Evolutionary conservation across 2,888 invertebrate genomes (phyloP), one percentile per base, ranked within the genome.

Genomic region (Cephus nigrinus): DNA sequence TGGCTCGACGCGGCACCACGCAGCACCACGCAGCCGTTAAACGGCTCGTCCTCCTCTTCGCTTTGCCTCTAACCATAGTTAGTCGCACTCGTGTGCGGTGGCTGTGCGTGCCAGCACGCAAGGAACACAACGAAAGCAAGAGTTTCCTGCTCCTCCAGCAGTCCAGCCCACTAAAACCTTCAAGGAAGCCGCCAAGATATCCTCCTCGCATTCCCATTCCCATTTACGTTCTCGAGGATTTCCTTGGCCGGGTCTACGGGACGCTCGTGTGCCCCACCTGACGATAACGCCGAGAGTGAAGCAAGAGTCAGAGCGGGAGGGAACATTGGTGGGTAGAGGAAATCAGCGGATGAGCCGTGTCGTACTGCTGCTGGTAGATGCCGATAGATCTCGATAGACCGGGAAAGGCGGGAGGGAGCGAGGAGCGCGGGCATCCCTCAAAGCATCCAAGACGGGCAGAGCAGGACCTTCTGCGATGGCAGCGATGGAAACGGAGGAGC

Each of bases 121-220:
- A 40, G 5, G 40, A 15, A 40, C 40, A 15, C 40, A 15, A 2
- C 15, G 40, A 12, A 36, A 12, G 15, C 36, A 15, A 36, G 4
- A 15, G 12, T 3, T 35, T 12, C 35, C 3, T 4, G 15, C 40
- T 40, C 40, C 40, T 5, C 68, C 74, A 31, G 31, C 31, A 31
- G 31, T 31, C 31, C 31, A 75, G 73, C 40, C 75, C 36, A 35
- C 75, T 75, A 31, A 36, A 31, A 11, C 32, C 36, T 77, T 40
- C 78, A 81, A 81, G 77, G 81, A 84, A 84, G 81, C 83, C 86
- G 85, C 85, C 79, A 85, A 85, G 81, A 82, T 82, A 40, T 40
- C 40, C 40, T 15, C 15, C 15, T 40, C 15, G 40, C 0, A 40
- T 40, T 40, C 15, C 4, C 36, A 36, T 36, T 36, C 36, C 36